These are phyloP conservation scores for Neogobius melanostomus DNA, from an alignment of 2,113 vertebrate species.

Conservation along the genomic window DNA sequence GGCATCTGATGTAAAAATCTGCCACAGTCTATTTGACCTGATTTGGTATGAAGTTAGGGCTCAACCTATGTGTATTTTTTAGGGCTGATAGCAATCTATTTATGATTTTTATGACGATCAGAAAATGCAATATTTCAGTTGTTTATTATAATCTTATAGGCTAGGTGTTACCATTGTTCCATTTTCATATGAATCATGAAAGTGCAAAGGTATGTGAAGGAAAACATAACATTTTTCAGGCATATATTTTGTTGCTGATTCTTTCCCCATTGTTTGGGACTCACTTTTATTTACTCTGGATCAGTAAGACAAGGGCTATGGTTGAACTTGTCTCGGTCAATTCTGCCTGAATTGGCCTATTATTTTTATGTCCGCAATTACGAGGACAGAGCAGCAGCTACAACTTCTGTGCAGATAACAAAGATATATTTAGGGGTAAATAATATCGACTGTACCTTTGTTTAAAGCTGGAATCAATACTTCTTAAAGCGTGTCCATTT, in stretches of 20 bases:
- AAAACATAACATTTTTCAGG: neutral
- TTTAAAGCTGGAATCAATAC: conserved; percentile 85
- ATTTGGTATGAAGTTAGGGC: too few species aligned
- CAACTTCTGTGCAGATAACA: conserved; percentile 78
- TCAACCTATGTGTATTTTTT: too few species aligned
- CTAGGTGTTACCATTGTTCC: too few species aligned
- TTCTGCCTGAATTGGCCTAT: conserved; percentile 79
- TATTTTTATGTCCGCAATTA: conserved; percentile 84
- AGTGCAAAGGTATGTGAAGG: neutral
- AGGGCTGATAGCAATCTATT: too few species aligned
- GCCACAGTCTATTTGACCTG: too few species aligned
- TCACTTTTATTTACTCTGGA: conserved; percentile 66
- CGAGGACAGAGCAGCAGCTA: conserved; percentile 76
- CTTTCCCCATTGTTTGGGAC: conserved; percentile 23
- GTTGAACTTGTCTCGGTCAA: conserved; percentile 72
- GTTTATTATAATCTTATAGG: too few species aligned
- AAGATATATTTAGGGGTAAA: conserved; percentile 86
- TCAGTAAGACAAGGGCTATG: conserved; percentile 65
- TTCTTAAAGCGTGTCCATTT: conserved; percentile 85
- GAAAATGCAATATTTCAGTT: too few species aligned
- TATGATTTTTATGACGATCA: too few species aligned
- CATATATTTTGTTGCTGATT: neutral
- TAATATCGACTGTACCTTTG: conserved; percentile 87
- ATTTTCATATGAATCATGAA: neutral
- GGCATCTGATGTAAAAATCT: too few species aligned